Conservation (phyloP, 1,140 invertebrate species). For the Phymorhynchus buccinoides region DNA sequence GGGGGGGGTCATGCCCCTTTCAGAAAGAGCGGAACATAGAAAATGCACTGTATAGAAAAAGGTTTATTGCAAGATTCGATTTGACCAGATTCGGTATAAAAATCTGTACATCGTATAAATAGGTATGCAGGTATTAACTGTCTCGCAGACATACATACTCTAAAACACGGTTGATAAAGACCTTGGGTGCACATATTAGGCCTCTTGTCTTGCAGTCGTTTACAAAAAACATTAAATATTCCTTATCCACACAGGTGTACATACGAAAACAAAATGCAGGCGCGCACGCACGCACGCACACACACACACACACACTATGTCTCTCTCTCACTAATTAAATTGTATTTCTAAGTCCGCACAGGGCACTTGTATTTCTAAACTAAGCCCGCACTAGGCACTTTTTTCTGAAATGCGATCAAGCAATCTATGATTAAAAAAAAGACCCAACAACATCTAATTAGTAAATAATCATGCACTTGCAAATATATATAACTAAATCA, state of each 20-base stretch:
- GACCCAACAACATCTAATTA: not conserved
- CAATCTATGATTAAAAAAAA: too few relatives aligned
- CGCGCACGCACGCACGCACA: slow-evolving; percentile 21
- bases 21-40: too few relatives aligned
- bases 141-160: too few relatives aligned
- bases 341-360: not conserved
- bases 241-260: slow-evolving; percentile 6
- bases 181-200: too few relatives aligned
- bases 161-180: not conserved
- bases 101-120: too few relatives aligned
- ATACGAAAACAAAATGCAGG: not conserved
- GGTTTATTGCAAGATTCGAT: not conserved
- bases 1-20: too few relatives aligned
- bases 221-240: too few relatives aligned
- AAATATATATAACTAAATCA: too few relatives aligned
- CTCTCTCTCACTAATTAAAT: not conserved
- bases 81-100: not conserved
- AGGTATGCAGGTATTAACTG: too few relatives aligned
- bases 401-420: too few relatives aligned
- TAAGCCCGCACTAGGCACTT: too few relatives aligned
- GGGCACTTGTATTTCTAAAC: not conserved
- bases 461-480: not conserved
- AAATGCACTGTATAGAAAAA: not conserved
- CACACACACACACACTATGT: slow-evolving; percentile 24
- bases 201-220: too few relatives aligned